Percentiles rank a stretch among this genome's conserved stretches.
These are phyloP conservation scores for Hephaestus fuliginosus DNA, from an alignment of 2,797 vertebrate species.

Conservation along the genomic window DNA sequence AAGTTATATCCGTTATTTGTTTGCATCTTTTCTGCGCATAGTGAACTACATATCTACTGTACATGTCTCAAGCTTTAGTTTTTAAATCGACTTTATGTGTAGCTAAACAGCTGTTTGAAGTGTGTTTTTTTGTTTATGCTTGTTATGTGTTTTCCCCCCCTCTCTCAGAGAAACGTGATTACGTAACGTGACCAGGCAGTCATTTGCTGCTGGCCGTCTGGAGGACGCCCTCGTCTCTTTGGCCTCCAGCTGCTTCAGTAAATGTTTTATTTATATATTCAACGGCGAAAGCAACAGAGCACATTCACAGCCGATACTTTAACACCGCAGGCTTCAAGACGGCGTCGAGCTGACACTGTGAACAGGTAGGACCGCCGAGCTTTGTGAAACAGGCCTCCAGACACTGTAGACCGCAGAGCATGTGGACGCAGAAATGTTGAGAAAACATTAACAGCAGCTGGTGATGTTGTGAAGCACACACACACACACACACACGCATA, in stretches of 20 bases:
- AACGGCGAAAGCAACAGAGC: neutral
- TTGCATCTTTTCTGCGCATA: neutral
- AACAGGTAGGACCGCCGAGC: constrained; percentile 44
- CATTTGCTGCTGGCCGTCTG: constrained; percentile 38
- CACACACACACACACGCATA: neutral
- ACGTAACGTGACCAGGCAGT: constrained; percentile 59
- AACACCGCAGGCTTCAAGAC: constrained; percentile 2
- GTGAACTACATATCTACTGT: neutral
- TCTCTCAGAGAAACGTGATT: constrained; percentile 62
- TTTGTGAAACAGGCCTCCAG: neutral
- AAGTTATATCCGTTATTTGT: neutral
- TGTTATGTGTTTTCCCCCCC: neutral
- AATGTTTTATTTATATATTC: neutral
- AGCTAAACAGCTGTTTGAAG: neutral
- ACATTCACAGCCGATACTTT: neutral
- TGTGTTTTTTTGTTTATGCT: neutral
- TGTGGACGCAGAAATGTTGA: neutral
- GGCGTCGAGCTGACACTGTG: constrained; percentile 22
- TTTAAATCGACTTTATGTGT: neutral
- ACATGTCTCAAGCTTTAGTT: rapidly evolving
- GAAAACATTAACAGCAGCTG: neutral
- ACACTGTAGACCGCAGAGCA: neutral
- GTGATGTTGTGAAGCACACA: neutral
- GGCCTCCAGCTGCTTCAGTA: neutral
- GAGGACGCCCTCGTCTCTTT: constrained; percentile 5